These are phyloP conservation scores for Macropodus opercularis DNA, from an alignment of 2,797 vertebrate genomes.

Conservation along the genomic window DNA sequence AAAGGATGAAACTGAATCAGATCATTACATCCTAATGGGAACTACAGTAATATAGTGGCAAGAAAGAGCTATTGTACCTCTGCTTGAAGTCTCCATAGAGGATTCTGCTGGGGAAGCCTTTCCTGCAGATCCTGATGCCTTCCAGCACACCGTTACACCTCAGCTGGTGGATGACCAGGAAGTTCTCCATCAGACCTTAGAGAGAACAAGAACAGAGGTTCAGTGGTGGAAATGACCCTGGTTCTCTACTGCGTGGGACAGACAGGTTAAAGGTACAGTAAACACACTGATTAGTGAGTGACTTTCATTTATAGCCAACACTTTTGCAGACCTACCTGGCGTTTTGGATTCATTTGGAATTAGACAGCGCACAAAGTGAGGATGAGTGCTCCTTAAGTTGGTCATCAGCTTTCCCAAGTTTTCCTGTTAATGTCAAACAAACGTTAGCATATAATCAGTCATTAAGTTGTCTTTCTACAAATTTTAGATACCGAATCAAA, in stretches of 20 bases:
- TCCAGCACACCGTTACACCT: conserved; percentile 89
- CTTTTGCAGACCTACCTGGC: conserved; percentile 81
- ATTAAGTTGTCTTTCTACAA: too few relatives aligned
- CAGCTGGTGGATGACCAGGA: conserved; percentile 89
- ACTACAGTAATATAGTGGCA: background rate
- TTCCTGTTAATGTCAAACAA: conserved; percentile 37
- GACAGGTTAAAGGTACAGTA: background rate
- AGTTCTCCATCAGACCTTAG: conserved; percentile 78
- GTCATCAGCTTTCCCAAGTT: conserved; percentile 90
- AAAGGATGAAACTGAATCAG: conserved; percentile 6
- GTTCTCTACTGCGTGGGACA: background rate
- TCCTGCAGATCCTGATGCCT: too few relatives aligned
- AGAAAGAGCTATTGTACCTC: conserved; percentile 73
- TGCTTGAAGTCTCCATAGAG: too few relatives aligned
- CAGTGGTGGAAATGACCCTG: background rate
- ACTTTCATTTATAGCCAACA: too few relatives aligned
- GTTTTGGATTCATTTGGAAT: conserved; percentile 94
- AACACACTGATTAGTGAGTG: background rate
- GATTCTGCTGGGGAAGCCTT: too few relatives aligned
- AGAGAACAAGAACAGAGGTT: conserved; percentile 3
- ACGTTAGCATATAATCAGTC: background rate
- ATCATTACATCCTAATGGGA: background rate
- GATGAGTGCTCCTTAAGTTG: conserved; percentile 89
- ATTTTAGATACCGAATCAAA: too few relatives aligned
- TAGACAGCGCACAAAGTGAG: conserved; percentile 92